Conservation (phyloP, 1,140 invertebrate genomes). For the Mesaphorura yosii region DNA sequence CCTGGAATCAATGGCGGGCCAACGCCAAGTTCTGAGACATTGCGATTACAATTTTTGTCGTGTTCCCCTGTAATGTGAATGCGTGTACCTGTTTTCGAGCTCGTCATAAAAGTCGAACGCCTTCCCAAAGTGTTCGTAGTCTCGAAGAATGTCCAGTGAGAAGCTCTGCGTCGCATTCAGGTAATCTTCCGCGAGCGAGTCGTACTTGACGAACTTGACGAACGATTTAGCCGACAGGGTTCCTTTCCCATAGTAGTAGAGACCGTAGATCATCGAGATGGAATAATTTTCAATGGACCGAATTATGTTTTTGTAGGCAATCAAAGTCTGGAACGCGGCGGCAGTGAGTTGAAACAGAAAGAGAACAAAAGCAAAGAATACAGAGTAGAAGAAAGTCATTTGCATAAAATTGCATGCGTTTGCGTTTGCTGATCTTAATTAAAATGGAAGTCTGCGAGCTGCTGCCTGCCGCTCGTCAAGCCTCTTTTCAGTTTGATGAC, state of each 20-base stretch:
- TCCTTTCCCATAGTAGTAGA: slow-evolving; percentile 37
- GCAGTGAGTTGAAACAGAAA: no score
- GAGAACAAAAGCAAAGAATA: no score
- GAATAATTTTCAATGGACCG: slow-evolving; percentile 37
- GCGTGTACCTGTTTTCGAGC: slow-evolving; percentile 7
- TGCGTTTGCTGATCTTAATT: no score
- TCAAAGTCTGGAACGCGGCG: slow-evolving; percentile 33
- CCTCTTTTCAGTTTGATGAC: no score
- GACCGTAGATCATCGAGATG: slow-evolving; percentile 36
- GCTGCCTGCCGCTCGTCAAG: no score
- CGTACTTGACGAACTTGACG: slow-evolving; percentile 31
- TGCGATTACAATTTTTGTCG: no score
- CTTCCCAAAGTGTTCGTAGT: slow-evolving; percentile 22
- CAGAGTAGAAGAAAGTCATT: no score
- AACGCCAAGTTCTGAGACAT: no score
- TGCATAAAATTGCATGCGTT: no score
- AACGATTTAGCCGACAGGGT: slow-evolving; percentile 32
- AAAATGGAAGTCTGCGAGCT: no score
- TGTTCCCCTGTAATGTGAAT: no score
- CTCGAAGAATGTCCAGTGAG: slow-evolving; percentile 22
- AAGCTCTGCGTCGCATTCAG: slow-evolving; percentile 34
- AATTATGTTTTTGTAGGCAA: slow-evolving; percentile 38
- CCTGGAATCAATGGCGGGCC: no score
- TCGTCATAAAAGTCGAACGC: slow-evolving; percentile 8
- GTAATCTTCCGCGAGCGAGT: slow-evolving; percentile 35